These are phyloP conservation scores for Diuraphis noxia DNA, from an alignment of 1,140 invertebrate genomes.

Conservation along the genomic window DNA sequence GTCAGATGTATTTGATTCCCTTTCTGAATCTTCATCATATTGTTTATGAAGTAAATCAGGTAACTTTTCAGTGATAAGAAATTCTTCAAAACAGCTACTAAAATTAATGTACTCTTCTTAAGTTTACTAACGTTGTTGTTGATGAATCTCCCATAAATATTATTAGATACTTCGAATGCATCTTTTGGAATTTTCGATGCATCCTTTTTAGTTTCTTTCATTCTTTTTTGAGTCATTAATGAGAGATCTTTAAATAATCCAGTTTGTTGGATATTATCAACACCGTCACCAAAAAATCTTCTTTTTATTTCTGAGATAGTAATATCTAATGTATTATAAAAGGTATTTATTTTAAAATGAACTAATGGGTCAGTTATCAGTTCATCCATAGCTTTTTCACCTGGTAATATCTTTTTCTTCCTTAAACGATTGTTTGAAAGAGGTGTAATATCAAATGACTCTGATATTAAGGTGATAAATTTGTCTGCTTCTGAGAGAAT, in stretches of 20 bases:
- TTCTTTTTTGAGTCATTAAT: background rate
- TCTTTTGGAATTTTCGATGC: background rate
- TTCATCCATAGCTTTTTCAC: background rate
- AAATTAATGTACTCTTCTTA: background rate
- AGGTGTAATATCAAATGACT: background rate
- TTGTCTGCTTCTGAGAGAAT: background rate
- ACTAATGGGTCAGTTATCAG: background rate
- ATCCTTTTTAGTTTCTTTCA: background rate
- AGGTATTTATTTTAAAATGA: background rate
- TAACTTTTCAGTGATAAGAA: background rate
- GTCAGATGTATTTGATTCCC: background rate
- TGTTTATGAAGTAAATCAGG: background rate
- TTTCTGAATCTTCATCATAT: background rate
- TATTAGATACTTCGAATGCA: background rate
- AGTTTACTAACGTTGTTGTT: background rate
- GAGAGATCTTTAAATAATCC: background rate
- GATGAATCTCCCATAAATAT: slow-evolving; percentile 12
- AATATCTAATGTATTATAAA: background rate
- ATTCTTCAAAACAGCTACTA: background rate
- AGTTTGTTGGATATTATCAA: background rate
- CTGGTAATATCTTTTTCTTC: background rate
- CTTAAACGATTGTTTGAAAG: background rate
- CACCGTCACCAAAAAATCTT: background rate
- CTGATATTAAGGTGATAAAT: background rate
- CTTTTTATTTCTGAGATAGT: background rate